Base-by-base conservation (phyloP, 23 tunicate species). In the Botrylloides violaceus region DNA sequence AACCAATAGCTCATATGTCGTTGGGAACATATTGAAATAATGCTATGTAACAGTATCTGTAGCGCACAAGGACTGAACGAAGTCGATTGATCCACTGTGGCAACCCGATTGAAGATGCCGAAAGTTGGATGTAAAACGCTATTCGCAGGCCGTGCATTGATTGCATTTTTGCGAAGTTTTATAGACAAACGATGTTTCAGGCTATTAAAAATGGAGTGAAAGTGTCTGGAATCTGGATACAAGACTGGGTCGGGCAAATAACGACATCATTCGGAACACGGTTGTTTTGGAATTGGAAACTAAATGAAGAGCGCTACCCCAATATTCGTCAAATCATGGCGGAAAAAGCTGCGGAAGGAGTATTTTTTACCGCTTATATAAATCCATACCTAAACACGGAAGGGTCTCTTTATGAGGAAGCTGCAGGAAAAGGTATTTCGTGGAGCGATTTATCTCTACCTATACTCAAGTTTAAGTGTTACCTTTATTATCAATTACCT, bases 201-300 rank as follows among this genome's bases (percentile, higher is more conserved):
- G 78, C 65, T 0, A 57, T 73, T 29, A 21, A 30, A 12, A 59
- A 57, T 30, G 21, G 29, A 4, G 65, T 58, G 9, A 33, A 73
- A 57, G 78, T 57, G 36, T 31, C 43, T 9, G 65, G 65, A 29
- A 57, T 73, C 26, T 73, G 65, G 78, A 59, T 59, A 22, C 78
- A 57, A 57, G 65, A 77, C 62, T 77, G 81, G 81, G 73, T 49
- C 0, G 81, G 81, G 22, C 77, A 68, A 26, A 77, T 77, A 27
- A 38, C 56, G 28, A 77, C 81, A 33, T 39, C 73, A 5, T 77
- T 77, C 25, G 81, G 81, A 23, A 49, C 73, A 29, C 78, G 81
- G 3, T 34, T 77, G n/a, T 77, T 77, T 4, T 77, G 81, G 81
- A 55, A 77, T 55, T 77, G 81, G 81, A 48, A 77, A 26, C 58